Evolutionary conservation across 2,113 vertebrate genomes (phyloP), one percentile per base, ranked within the genome.

Genomic region (Martes martes): DNA sequence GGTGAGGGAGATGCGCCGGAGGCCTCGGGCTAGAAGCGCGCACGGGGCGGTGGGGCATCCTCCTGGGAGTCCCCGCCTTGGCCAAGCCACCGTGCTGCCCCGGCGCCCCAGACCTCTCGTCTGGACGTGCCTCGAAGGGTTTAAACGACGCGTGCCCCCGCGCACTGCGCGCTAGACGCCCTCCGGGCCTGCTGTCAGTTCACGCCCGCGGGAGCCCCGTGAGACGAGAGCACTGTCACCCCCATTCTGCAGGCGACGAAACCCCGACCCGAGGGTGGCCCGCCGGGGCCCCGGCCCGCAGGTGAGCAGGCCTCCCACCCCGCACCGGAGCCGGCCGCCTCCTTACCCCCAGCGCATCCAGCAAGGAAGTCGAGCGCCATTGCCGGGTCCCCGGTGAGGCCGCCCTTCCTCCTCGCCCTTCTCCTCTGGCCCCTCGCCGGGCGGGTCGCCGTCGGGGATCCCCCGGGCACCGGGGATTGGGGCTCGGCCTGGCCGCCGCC

Each of bases 281-380:
- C n/a, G 11, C 65, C 7, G 63, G 36, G 39, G 50, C 76, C 52
- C 6, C 2, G 33, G 59, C 91, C 7, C 33, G 21, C 45, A n/a
- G 69, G 94, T 31, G 85, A 13, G 57, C 57, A 1, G 36, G 31
- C 24, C 95, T 45, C 52, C 42, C 39, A 4, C 6, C 71, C 71
- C 61, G 23, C 76, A 19, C 4, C 16, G 26, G 71, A 63, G 59
- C 88, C 57, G 63, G 55, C n/a, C 0, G 0, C 23, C 23, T 42
- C 55, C 99, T 98, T 98, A 99, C 99, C 99, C 98, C 99, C 99
- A 0, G 99, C 98, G 97, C 99, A 99, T 94, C 99, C 99, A 57
- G 99, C 99, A 86, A 99, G 95, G 98, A 99, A 99, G 99, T 99
- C 99, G 99, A 99, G 99, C 98, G 98, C 99, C 98, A 98, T 99